A percentile compares a stretch with the other conserved stretches of the same genome.
Evolutionary conservation across 2,113 vertebrate genomes (phyloP).

Genomic region (Ramphastos sulfuratus): DNA sequence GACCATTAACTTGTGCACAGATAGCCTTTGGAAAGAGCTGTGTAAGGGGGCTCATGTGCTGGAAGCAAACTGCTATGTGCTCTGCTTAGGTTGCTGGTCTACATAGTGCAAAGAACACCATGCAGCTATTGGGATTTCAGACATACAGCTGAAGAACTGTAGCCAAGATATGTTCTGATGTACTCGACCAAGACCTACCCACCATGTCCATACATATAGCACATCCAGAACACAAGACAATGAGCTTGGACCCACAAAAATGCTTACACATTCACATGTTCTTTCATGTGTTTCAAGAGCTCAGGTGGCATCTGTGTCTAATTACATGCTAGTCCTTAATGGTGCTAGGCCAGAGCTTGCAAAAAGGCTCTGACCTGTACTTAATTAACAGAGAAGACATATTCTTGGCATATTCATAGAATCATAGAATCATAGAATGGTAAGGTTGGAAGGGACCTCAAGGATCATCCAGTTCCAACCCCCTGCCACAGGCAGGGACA

Average conservation of each 20-base stretch:
- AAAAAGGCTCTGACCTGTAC: not conserved
- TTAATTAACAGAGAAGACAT: not conserved
- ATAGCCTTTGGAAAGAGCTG: not conserved
- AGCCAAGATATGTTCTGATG: not conserved
- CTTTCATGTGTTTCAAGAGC: not conserved
- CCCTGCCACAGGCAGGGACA: no score
- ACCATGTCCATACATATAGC: not conserved
- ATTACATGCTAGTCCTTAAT: not conserved
- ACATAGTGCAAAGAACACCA: not conserved
- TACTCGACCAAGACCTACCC: not conserved
- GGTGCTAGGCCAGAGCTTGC: not conserved
- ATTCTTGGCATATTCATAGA: not conserved
- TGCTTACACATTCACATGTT: accelerated
- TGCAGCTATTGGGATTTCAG: not conserved
- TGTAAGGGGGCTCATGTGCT: not conserved
- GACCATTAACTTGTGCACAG: not conserved
- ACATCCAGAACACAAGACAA: not conserved
- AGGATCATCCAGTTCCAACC: no score
- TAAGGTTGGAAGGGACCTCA: no score
- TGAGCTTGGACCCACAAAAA: not conserved
- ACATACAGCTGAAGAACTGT: not conserved
- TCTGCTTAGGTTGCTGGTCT: not conserved
- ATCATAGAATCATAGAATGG: no score
- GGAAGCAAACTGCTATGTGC: not conserved
- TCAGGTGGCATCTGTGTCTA: not conserved